Percentiles rank a stretch among this genome's conserved stretches.
These are phyloP conservation scores for Ceratosolen solmsi DNA, from an alignment of 1,140 invertebrate genomes.

Conservation along the genomic window DNA sequence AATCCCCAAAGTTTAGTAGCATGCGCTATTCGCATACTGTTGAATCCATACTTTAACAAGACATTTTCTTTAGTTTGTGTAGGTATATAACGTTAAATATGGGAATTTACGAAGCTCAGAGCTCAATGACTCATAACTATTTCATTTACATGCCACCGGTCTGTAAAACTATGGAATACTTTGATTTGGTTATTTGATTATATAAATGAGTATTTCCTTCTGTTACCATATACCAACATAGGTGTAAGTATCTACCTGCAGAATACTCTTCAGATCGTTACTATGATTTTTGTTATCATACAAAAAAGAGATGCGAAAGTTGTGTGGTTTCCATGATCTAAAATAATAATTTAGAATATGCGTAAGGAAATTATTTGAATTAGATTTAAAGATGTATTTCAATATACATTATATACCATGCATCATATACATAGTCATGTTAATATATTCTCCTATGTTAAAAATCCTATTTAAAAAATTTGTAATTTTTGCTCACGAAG, in stretches of 20 bases:
- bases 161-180: neutral
- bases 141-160: constrained; percentile 46
- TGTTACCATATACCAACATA: neutral
- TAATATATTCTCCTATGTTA: no score
- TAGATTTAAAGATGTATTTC: neutral
- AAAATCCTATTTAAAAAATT: no score
- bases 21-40: neutral
- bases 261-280: constrained; percentile 20
- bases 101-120: constrained; percentile 19
- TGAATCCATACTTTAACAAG: constrained; percentile 10
- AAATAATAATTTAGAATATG: constrained; percentile 9
- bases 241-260: constrained; percentile 35
- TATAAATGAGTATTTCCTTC: neutral
- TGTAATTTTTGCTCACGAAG: no score
- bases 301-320: neutral
- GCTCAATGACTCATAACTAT: constrained; percentile 36
- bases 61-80: neutral
- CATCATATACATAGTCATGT: no score
- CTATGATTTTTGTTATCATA: neutral
- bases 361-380: constrained; percentile 8
- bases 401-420: neutral
- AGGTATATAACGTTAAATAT: neutral
- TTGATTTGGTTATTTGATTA: constrained; percentile 15
- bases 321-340: neutral
- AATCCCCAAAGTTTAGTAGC: neutral